phyloP scores from a whole-genome alignment of 2,797 vertebrate genomes.

The Acanthurus lineatus region DNA sequence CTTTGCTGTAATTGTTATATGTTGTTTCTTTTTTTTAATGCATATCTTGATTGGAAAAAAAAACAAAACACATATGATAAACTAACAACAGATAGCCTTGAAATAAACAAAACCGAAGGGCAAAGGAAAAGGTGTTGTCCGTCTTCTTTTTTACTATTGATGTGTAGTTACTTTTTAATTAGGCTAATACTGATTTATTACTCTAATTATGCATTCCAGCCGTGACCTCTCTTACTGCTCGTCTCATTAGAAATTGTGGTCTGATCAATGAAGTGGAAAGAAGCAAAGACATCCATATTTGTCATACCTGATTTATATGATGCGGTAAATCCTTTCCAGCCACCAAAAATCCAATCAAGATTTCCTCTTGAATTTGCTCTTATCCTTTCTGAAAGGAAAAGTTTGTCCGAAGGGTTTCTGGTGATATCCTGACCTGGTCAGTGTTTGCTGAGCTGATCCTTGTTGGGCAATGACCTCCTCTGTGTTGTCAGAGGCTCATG shows the following conservation, averaged over 20 bases:
- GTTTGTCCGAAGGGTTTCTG: slow-evolving; percentile 84
- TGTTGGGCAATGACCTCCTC: slow-evolving; percentile 88
- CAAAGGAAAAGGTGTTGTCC: slow-evolving; percentile 36
- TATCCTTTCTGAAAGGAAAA: slow-evolving; percentile 80
- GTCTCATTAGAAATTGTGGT: slow-evolving; percentile 81
- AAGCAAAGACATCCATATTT: slow-evolving; percentile 85
- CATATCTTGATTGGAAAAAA: background rate
- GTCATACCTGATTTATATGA: slow-evolving; percentile 95
- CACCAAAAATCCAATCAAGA: slow-evolving; percentile 88
- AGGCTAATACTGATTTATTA: slow-evolving; percentile 80
- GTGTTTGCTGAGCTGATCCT: slow-evolving; percentile 90
- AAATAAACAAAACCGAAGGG: slow-evolving; percentile 19
- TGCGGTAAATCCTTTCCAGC: slow-evolving; percentile 89
- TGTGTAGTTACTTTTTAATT: slow-evolving; percentile 79
- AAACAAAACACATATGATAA: background rate
- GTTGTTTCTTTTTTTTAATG: background rate
- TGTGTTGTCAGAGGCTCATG: slow-evolving; percentile 91
- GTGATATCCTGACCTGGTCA: slow-evolving; percentile 85
- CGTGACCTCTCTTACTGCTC: slow-evolving; percentile 77
- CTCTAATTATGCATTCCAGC: slow-evolving; percentile 78
- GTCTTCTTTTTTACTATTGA: slow-evolving; percentile 40
- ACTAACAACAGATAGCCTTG: background rate
- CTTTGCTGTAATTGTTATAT: slow-evolving; percentile 3
- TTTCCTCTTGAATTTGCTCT: slow-evolving; percentile 81
- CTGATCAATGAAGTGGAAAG: slow-evolving; percentile 81